Base-by-base conservation (phyloP, 2,888 invertebrate species). In the Bhutanitis thaidina region DNA sequence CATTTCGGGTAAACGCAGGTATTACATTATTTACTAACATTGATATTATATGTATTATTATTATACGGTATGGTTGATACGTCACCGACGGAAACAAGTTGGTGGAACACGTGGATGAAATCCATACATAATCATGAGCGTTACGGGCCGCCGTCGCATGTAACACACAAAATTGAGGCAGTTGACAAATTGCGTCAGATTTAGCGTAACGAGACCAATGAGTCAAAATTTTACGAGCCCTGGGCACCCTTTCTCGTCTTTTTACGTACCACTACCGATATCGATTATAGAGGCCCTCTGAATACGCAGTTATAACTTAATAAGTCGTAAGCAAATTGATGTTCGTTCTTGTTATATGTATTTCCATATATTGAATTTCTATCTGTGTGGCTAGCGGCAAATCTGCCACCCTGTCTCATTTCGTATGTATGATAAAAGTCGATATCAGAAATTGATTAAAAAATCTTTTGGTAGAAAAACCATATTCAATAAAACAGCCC, bases 141-240 rank as follows among this genome's bases (percentile, higher is more conserved):
- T 37, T 47, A 38, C 37, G 46, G 12, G 12, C 12, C 36, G 37
- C 46, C 44, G 44, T 51, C 43, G 50, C 53, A 52, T 53, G 46
- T 53, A 43, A 43, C 53, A 58, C 51, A 52, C 52, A 44, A 38
- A 55, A 56, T 56, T 41, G 38, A 62, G 69, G 65, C 70, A 55
- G 61, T 59, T 73, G 67, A 74, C 68, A 72, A 73, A 76, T 71
- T 64, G 56, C 54, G 40, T 40, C 45, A 64, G 64, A 73, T 71
- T 71, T 63, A 56, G 44, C 58, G 54, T 61, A 71, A 72, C 65
- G 67, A 55, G 57, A 50, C 62, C 65, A 62, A 70, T 72, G 66
- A 64, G 59, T 73, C 71, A 73, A 69, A 72, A 67, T 60, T 69
- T 64, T 66, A 64, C 58, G 60, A 47, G 53, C 54, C 38, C 48